Evolutionary conservation across 2,888 invertebrate genomes (phyloP), one percentile per base, ranked within the genome.

Genomic region (Pollenia griseotomentosa): DNA sequence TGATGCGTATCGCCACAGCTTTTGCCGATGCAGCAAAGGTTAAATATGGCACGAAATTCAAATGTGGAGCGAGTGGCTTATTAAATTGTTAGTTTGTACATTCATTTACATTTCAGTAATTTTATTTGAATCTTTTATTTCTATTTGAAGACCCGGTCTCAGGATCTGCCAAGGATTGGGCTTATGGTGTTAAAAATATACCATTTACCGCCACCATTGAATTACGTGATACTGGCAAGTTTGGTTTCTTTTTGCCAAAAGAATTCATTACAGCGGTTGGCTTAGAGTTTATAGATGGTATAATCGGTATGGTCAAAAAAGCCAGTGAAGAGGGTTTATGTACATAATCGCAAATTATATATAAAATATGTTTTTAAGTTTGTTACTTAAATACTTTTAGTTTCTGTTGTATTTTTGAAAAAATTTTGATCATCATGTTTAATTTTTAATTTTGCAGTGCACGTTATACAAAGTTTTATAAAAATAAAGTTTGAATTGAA

Each of bases 161-260:
- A 3, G 94, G 94, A 10, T 91, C 93, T 8, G 93, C 93, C 74
- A 93, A 93, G 86, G 95, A 95, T 89, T 95, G 95, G 94, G 95
- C 94, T 1, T 94, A 95, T 88, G 95, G 93, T 0, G 92, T 91
- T 0, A 93, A 94, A 44, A 93, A 94, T 2, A 94, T 95, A 4
- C 94, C 94, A n/a, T 94, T 95, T 68, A 92, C 95, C 0, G 95
- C 94, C 89, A 95, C 95, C 0, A 94, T 95, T 40, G 95, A 95
- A 88, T 90, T 96, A 0, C 94, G 97, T 12, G 97, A 97, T 91
- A 94, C 93, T 1, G 96, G 97, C 0, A 85, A 90, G 0, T 94
- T 94, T 89, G 97, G 97, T 0, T 96, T 96, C 90, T 91, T 96
- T 0, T 93, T 97, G 1, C 97, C 97, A 0, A 91, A 91, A 94